Evolutionary conservation across 2,113 vertebrate genomes (phyloP).

Genomic region (Mirza zaza): DNA sequence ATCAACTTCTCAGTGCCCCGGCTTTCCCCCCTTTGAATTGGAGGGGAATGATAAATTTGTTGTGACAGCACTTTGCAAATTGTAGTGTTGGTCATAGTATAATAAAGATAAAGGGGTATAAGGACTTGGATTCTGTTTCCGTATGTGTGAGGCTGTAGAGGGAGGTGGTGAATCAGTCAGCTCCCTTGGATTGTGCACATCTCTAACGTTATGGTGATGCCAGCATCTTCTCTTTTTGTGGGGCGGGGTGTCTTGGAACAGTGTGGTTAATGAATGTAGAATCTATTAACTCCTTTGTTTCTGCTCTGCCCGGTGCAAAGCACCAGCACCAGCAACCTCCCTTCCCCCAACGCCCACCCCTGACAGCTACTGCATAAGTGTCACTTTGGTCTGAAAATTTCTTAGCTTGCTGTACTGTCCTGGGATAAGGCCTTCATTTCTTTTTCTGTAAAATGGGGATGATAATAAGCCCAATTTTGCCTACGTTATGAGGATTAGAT

Average conservation of each 20-base stretch:
- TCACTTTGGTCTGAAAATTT: not conserved
- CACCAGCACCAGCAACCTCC: not conserved
- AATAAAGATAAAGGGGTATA: not conserved
- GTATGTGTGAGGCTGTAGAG: not conserved
- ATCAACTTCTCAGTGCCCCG: not conserved
- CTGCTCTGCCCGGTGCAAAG: not conserved
- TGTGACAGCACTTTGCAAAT: not conserved
- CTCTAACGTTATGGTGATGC: not conserved
- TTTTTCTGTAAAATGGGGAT: not conserved
- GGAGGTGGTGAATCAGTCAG: not conserved
- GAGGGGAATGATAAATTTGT: not conserved
- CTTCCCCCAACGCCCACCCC: fast-evolving
- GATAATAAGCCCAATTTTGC: not conserved
- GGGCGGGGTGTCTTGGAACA: fast-evolving
- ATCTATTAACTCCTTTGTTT: not conserved
- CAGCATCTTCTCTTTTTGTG: not conserved
- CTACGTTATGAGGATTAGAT: not conserved
- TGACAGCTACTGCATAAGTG: not conserved
- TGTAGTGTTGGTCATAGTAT: not conserved
- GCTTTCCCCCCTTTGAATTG: not conserved
- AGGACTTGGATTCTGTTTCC: not conserved
- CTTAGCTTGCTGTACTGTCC: not conserved
- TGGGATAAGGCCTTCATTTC: not conserved
- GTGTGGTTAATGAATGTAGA: not conserved
- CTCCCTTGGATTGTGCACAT: no score